Base-by-base conservation (phyloP, 2,888 invertebrate genomes). In the Arge pagana region DNA sequence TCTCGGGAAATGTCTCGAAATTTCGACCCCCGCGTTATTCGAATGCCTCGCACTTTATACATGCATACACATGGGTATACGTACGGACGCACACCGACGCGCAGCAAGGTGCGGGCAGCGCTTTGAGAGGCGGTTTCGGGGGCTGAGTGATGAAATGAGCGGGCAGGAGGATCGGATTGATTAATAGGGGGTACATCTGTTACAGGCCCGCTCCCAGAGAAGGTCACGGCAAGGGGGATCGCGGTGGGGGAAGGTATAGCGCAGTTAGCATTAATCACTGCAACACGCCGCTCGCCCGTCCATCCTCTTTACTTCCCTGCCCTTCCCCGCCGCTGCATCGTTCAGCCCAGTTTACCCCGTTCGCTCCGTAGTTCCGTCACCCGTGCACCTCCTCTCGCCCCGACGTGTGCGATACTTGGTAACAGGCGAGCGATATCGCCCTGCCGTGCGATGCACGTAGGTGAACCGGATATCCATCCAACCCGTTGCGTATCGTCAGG, bases 121-220 rank as follows among this genome's bases (percentile, higher is more conserved):
- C 8, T 36, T 50, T 41, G n/a, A 15, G 19, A 28, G 39, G 31
- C 37, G 37, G 19, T 19, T 18, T 16, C 19, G 59, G 63, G 65
- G 64, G 65, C 66, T 66, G 67, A 66, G 61, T 66, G 64, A 69
- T 66, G 68, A 69, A 67, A 69, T 63, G 64, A 63, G 63, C 62
- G 65, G 36, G 42, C 39, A 26, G 40, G 43, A 33, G 60, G 59
- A 57, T 53, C 59, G 67, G 68, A 67, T 71, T 72, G 74, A 74
- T 73, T 74, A 74, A 74, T 73, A 71, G 71, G 67, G 71, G 68
- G 72, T 72, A 74, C 74, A 74, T 71, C 74, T 72, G 72, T 74
- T 74, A 72, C 71, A 67, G 67, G 52, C 50, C 59, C 50, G 42
- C 55, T 50, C 45, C 28, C n/a, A 16, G 11, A 37, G 18, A 48